Conservation (phyloP, 1,140 invertebrate species). For the Formica exsecta region DNA sequence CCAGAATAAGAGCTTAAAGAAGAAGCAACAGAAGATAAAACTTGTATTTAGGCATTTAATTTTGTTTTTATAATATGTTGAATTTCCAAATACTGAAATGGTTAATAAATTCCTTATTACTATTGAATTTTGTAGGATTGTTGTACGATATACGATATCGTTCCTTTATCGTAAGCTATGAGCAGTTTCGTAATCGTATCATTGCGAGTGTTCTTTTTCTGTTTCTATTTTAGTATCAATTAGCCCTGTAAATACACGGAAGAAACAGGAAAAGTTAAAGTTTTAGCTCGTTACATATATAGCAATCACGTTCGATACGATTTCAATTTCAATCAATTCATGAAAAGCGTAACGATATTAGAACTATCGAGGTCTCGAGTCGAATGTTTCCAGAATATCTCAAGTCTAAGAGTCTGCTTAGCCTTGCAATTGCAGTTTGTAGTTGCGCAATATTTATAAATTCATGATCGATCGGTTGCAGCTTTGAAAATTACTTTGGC, state of each 20-base stretch:
- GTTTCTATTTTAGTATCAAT: constrained; percentile 38
- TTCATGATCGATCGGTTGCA: background rate
- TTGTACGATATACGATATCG: constrained; percentile 13
- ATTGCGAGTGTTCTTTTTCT: constrained; percentile 45
- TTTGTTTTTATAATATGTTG: background rate
- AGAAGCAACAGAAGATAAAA: background rate
- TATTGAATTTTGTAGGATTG: constrained; percentile 8
- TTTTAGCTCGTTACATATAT: constrained; percentile 33
- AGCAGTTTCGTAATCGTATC: constrained; percentile 34
- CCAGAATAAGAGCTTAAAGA: background rate
- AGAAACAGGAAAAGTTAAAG: constrained; percentile 29
- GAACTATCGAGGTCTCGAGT: background rate
- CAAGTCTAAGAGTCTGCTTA: background rate
- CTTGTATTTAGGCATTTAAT: constrained; percentile 18
- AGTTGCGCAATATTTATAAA: constrained; percentile 14
- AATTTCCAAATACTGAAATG: constrained; percentile 25
- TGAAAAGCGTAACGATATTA: background rate
- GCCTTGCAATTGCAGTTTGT: background rate
- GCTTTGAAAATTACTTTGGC: constrained; percentile 1
- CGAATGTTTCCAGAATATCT: background rate
- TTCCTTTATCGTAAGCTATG: constrained; percentile 43
- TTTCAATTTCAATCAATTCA: constrained; percentile 45
- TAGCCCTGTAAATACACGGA: constrained; percentile 4
- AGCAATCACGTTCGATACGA: background rate
- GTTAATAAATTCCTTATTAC: constrained; percentile 36